Conservation (phyloP, 2,888 invertebrate genomes). For the Caenorhabditis sulstoni region DNA sequence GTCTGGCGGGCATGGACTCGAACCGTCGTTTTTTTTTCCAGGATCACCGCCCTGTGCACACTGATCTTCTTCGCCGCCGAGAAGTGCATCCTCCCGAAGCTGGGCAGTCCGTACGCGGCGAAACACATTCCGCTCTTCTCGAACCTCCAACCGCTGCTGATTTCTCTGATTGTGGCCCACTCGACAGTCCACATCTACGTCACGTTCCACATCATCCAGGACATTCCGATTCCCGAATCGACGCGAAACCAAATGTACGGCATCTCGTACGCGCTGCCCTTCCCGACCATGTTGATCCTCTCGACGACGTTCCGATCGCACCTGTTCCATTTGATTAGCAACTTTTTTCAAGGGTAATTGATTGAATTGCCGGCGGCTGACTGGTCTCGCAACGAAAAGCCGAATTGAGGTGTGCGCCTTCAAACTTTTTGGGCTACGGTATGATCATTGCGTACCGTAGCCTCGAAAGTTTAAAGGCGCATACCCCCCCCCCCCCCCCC, state of each 20-base stretch:
- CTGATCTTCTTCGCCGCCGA: constrained; percentile 65
- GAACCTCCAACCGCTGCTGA: constrained; percentile 66
- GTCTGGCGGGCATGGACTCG: no score
- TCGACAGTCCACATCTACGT: constrained; percentile 46
- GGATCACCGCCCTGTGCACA: constrained; percentile 63
- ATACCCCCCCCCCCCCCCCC: no score
- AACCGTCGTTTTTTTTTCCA: no score
- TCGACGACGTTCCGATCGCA: constrained; percentile 65
- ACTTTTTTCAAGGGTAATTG: constrained; percentile 62
- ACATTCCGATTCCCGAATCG: constrained; percentile 21
- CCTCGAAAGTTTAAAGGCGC: no score
- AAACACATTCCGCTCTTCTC: constrained; percentile 70
- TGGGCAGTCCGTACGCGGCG: constrained; percentile 66
- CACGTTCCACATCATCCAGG: constrained; percentile 33
- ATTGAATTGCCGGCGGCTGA: background rate
- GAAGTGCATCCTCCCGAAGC: constrained; percentile 68
- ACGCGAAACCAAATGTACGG: constrained; percentile 62
- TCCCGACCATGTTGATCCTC: constrained; percentile 63
- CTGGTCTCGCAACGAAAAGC: background rate
- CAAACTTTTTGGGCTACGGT: no score
- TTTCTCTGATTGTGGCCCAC: constrained; percentile 58
- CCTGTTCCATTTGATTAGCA: constrained; percentile 65
- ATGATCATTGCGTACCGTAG: no score
- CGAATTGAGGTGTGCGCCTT: background rate
- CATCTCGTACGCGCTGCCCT: constrained; percentile 64